Evolutionary conservation across 1,140 invertebrate species (phyloP).

Genomic region (Aricia agestis): DNA sequence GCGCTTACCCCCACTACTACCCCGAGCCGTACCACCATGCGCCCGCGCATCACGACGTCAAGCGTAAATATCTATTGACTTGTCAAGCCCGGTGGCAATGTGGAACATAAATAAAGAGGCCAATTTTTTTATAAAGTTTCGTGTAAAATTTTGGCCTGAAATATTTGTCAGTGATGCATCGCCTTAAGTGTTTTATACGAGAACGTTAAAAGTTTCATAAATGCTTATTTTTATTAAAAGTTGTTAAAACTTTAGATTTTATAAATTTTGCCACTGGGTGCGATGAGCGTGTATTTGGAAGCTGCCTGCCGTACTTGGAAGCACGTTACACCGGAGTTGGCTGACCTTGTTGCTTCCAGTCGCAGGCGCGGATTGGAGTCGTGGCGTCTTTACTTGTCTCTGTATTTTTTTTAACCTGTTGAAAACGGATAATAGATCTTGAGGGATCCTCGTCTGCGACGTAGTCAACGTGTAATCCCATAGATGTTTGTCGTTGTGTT

Average conservation of each 20-base stretch:
- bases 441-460: background rate
- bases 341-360: background rate
- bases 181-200: too few relatives aligned
- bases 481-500: slow-evolving; percentile 5
- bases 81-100: background rate
- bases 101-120: background rate
- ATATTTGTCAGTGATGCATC: too few relatives aligned
- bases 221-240: too few relatives aligned
- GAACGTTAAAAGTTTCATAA: too few relatives aligned
- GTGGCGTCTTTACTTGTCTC: too few relatives aligned
- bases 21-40: slow-evolving; percentile 35
- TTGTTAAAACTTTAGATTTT: too few relatives aligned
- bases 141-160: too few relatives aligned
- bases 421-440: too few relatives aligned
- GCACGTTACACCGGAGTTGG: background rate
- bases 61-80: slow-evolving; percentile 38
- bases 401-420: too few relatives aligned
- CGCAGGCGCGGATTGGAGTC: background rate
- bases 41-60: slow-evolving; percentile 37
- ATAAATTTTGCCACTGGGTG: too few relatives aligned
- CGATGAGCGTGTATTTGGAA: background rate
- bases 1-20: slow-evolving; percentile 42
- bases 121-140: too few relatives aligned
- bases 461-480: background rate
- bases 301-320: background rate